A percentile compares a stretch with the other conserved stretches of the same genome.
Evolutionary conservation across 2,888 invertebrate genomes (phyloP).

Genomic region (Piscicola geometra): DNA sequence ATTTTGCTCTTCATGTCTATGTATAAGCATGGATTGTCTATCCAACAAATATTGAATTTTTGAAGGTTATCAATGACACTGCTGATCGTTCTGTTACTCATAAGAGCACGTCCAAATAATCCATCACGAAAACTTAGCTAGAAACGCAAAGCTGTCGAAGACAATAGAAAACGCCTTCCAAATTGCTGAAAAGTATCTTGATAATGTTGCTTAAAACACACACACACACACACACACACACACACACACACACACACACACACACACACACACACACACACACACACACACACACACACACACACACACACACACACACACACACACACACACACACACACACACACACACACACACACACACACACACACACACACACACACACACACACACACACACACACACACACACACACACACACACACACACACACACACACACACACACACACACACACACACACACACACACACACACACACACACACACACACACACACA

Average conservation of each 20-base stretch:
- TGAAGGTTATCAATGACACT: too few species aligned
- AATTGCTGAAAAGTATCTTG: too few species aligned
- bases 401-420: constrained; percentile 19
- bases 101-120: too few species aligned
- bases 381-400: constrained; percentile 18
- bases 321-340: constrained; percentile 19
- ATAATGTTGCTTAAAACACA: too few species aligned
- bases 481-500: constrained; percentile 17
- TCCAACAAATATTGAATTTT: too few species aligned
- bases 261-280: constrained; percentile 19
- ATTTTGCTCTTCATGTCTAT: too few species aligned
- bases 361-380: constrained; percentile 16
- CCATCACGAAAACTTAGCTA: too few species aligned
- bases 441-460: constrained; percentile 19
- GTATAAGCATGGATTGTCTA: too few species aligned
- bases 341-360: constrained; percentile 19
- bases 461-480: constrained; percentile 19
- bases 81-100: too few species aligned
- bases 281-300: constrained; percentile 19
- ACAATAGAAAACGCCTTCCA: too few species aligned
- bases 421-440: constrained; percentile 19
- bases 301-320: constrained; percentile 19
- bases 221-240: constrained; percentile 19
- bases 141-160: too few species aligned
- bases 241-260: constrained; percentile 19